phyloP scores from a whole-genome alignment of 2,888 invertebrate genomes.

The Nomada hirtipes region DNA sequence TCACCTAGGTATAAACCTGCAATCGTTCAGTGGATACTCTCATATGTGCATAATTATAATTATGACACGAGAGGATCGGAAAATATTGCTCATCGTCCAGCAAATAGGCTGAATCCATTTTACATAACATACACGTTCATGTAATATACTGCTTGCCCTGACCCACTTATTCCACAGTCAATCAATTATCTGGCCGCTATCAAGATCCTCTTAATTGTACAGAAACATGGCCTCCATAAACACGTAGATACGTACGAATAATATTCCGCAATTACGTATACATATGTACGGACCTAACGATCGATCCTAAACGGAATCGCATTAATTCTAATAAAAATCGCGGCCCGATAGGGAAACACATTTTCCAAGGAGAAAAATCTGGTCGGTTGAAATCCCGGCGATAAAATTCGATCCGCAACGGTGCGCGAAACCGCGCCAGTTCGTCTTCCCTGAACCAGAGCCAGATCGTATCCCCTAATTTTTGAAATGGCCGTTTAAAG shows the following conservation, averaged over 20 bases:
- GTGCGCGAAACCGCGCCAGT: slow-evolving; percentile 49
- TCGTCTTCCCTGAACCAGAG: slow-evolving; percentile 53
- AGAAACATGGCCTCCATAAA: background rate
- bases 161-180: slow-evolving; percentile 30
- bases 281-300: background rate
- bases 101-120: slow-evolving; percentile 34
- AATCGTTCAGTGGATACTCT: no score
- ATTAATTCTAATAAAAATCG: background rate
- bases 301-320: background rate
- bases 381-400: slow-evolving; percentile 45
- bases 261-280: background rate
- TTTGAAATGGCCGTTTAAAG: slow-evolving; percentile 74
- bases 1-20: background rate
- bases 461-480: slow-evolving; percentile 61
- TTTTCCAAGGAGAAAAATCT: slow-evolving; percentile 5
- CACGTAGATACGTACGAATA: background rate
- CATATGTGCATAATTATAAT: background rate
- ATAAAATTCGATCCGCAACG: slow-evolving; percentile 62
- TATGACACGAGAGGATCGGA: background rate
- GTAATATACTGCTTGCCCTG: slow-evolving; percentile 35
- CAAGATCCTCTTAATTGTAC: slow-evolving; percentile 13
- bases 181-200: slow-evolving; percentile 33
- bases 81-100: slow-evolving; percentile 6
- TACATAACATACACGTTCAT: slow-evolving; percentile 18
- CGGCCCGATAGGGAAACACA: background rate